Conservation (phyloP, 2,888 invertebrate species). For the Chelonus formosanus region DNA sequence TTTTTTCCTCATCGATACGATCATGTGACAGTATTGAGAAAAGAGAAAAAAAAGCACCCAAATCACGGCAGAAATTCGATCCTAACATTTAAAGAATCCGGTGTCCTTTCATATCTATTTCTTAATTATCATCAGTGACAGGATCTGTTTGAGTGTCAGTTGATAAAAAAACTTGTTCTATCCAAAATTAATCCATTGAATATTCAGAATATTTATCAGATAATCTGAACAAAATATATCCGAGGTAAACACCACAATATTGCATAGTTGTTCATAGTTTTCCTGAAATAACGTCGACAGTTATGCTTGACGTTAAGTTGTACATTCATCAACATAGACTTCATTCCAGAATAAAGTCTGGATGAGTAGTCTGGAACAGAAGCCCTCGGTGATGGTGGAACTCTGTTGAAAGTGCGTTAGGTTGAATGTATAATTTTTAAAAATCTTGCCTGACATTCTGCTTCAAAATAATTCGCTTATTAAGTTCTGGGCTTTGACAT, state of each 20-base stretch:
- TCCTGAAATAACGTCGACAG: slow-evolving; percentile 1
- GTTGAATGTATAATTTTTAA: background rate
- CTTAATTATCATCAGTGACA: slow-evolving; percentile 6
- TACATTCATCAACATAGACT: background rate
- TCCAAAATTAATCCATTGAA: background rate
- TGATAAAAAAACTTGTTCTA: background rate
- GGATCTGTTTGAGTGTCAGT: background rate
- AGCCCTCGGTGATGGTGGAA: background rate
- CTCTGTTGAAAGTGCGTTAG: background rate
- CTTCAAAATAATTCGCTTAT: slow-evolving; percentile 63
- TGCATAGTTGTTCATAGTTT: slow-evolving; percentile 51
- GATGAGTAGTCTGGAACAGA: too few relatives aligned
- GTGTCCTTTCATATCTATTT: background rate
- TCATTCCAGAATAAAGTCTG: background rate
- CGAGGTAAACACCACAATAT: slow-evolving; percentile 31
- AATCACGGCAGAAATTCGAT: slow-evolving; percentile 5
- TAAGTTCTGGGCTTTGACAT: slow-evolving; percentile 60
- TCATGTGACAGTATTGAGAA: slow-evolving; percentile 1
- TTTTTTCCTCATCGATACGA: background rate
- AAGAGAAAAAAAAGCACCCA: background rate
- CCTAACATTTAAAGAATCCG: slow-evolving; percentile 8
- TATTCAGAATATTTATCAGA: slow-evolving; percentile 11
- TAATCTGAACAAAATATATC: slow-evolving; percentile 11
- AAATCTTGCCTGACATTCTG: slow-evolving; percentile 23
- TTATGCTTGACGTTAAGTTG: slow-evolving; percentile 8